A percentile compares a stretch with the other conserved stretches of the same genome.
phyloP scores from a whole-genome alignment of 1,140 invertebrate genomes.

The Potamilus streckersoni region DNA sequence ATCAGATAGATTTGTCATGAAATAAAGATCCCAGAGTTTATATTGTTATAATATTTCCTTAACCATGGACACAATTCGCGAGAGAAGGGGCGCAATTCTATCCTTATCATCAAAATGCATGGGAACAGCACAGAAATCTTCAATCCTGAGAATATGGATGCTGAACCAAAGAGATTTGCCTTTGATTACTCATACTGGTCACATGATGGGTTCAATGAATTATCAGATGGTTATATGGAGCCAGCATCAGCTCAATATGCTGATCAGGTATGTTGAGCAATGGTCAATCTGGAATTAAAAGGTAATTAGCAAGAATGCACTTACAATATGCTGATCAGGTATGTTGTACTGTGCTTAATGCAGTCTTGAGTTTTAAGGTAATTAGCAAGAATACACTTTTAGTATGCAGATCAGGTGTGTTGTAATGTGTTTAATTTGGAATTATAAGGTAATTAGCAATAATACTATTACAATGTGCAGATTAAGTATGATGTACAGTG shows the following conservation, averaged over 20 bases:
- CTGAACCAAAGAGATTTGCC: slow-evolving; percentile 71
- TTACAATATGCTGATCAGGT: slow-evolving; percentile 77
- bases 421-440: slow-evolving; percentile 68
- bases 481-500: slow-evolving; percentile 49
- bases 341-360: slow-evolving; percentile 72
- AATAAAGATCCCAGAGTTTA: too few species aligned
- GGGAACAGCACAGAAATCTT: slow-evolving; percentile 71
- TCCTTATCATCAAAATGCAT: slow-evolving; percentile 72
- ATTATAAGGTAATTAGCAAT: slow-evolving; percentile 68
- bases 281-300: background rate
- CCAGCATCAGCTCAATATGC: slow-evolving; percentile 61
- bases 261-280: slow-evolving; percentile 53
- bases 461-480: slow-evolving; percentile 35
- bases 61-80: slow-evolving; percentile 70
- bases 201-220: slow-evolving; percentile 73
- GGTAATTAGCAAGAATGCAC: slow-evolving; percentile 70
- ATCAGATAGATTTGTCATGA: too few species aligned
- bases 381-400: slow-evolving; percentile 69
- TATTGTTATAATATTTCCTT: slow-evolving; percentile 33
- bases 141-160: slow-evolving; percentile 69
- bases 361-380: slow-evolving; percentile 68
- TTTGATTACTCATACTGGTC: slow-evolving; percentile 77
- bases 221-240: slow-evolving; percentile 69
- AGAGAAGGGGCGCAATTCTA: slow-evolving; percentile 71
- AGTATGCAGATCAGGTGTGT: slow-evolving; percentile 76